Base-by-base conservation (phyloP, 2,113 vertebrate species). In the Rhinoptilus africanus region DNA sequence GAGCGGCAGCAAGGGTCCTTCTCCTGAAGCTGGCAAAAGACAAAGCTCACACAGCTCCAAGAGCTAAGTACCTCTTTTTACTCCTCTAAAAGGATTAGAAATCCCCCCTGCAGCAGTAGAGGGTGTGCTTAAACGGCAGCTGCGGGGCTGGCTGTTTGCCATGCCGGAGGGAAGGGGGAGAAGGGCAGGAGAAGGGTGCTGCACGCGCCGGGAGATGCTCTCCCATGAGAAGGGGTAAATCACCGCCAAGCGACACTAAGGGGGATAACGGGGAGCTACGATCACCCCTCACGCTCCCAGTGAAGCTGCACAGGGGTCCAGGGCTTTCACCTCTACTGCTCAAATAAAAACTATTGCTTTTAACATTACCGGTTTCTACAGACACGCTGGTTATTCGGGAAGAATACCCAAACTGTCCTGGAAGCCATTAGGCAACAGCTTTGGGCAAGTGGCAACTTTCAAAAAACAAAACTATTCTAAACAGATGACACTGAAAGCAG, bases 251-350 rank as follows among this genome's bases (percentile, higher is more conserved):
- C 0, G 1, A 76, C 11, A 57, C 22, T 23, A 17, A 35, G 3
- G 7, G 24, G 23, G 19, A 35, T 21, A n/a, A 57, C 1, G 12
- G 41, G 41, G 15, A 77, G 24, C 8, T 45, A 18, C 66, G 35
- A 12, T 4, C 14, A 6, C 4, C 12, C 12, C 6, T 4, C 39
- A 4, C 1, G 1, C 27, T 19, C 47, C 27, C 56, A 51, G 37
- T 4, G 20, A 48, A 62, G 73, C 30, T 10, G 18, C 67, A 21
- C 20, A 14, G 37, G 28, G 39, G 4, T 16, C 12, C 34, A 26
- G 21, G 14, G 8, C 21, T 37, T 57, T 41, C 22, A 47, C 17
- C 2, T 4, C 15, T 16, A 13, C 41, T 14, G 20, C 15, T 21
- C 43, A 18, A 48, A 57, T 14, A 41, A n/a, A 54, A 48, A 13